Conservation (phyloP, 1,140 invertebrate genomes). For the Drosophila prosaltans region DNA sequence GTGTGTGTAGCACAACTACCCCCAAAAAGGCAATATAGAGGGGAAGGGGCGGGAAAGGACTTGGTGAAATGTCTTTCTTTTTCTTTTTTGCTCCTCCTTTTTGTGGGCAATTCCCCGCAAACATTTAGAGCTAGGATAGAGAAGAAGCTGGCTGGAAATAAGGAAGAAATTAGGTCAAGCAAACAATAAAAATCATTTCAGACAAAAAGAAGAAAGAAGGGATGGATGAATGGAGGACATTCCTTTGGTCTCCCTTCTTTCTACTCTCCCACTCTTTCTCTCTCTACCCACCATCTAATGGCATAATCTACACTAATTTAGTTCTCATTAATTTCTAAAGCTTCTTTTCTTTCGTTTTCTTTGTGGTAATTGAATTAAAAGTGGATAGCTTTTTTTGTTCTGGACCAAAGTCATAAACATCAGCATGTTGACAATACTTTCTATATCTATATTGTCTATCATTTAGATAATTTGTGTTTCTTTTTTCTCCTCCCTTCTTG, state of each 20-base stretch:
- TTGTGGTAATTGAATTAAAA: slow-evolving; percentile 80
- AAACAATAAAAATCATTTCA: slow-evolving; percentile 79
- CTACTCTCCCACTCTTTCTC: not conserved
- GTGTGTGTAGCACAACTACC: slow-evolving; percentile 44
- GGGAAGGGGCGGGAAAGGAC: not conserved
- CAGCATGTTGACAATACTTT: slow-evolving; percentile 50
- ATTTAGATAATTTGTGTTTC: slow-evolving; percentile 10
- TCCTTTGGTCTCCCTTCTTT: not conserved
- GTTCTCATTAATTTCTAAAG: slow-evolving; percentile 80
- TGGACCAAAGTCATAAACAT: slow-evolving; percentile 52
- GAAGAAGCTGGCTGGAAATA: slow-evolving; percentile 3
- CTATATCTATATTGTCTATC: not conserved
- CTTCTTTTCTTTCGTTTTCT: slow-evolving; percentile 43
- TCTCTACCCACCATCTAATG: slow-evolving; percentile 63
- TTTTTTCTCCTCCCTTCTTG: slow-evolving; percentile 3
- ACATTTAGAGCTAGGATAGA: slow-evolving; percentile 44
- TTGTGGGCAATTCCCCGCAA: slow-evolving; percentile 50
- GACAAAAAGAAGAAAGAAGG: slow-evolving; percentile 48
- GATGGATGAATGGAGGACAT: not conserved
- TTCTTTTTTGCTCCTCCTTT: slow-evolving; percentile 50
- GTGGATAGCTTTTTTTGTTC: slow-evolving; percentile 30
- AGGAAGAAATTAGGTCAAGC: slow-evolving; percentile 72
- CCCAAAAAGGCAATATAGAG: not conserved
- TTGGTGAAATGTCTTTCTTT: slow-evolving; percentile 47
- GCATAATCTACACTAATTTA: slow-evolving; percentile 82